phyloP scores from a whole-genome alignment of 1,140 invertebrate species.

The Polypedilum vanderplanki region DNA sequence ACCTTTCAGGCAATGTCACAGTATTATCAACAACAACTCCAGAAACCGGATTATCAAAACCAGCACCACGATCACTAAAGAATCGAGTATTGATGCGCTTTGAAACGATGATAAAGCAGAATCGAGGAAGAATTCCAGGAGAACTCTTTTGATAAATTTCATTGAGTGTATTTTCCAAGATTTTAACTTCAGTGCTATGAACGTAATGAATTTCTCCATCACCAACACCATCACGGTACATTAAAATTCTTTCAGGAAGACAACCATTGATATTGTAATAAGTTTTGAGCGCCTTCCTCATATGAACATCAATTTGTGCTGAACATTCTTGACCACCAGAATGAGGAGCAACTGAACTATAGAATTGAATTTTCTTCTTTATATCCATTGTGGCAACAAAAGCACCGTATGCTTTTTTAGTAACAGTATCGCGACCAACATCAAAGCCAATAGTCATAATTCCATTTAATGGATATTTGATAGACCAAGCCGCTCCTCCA shows the following conservation, averaged over 20 bases:
- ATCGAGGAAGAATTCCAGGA: constrained; percentile 41
- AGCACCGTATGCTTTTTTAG: constrained; percentile 58
- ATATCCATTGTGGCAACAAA: constrained; percentile 72
- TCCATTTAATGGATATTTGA: constrained; percentile 57
- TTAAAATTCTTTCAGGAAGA: constrained; percentile 53
- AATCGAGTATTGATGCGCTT: constrained; percentile 65
- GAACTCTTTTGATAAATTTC: constrained; percentile 44
- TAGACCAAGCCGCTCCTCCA: constrained; percentile 78
- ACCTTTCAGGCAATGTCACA: constrained; percentile 70
- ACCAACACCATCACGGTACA: constrained; percentile 77
- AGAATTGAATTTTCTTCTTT: constrained; percentile 55
- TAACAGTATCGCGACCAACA: constrained; percentile 71
- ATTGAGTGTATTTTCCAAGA: constrained; percentile 49
- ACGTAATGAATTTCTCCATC: constrained; percentile 73
- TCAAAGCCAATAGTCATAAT: constrained; percentile 86
- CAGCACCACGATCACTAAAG: constrained; percentile 44
- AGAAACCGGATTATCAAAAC: constrained; percentile 61
- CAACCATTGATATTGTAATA: constrained; percentile 44
- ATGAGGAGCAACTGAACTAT: constrained; percentile 58
- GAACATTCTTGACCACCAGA: constrained; percentile 59
- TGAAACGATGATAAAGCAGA: constrained; percentile 68
- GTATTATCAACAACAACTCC: constrained; percentile 82
- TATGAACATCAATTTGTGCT: constrained; percentile 54
- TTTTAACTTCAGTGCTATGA: constrained; percentile 40
- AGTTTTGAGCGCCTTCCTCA: constrained; percentile 52